Evolutionary conservation across 2,888 invertebrate genomes (phyloP), one percentile per base, ranked within the genome.

Genomic region (Torymus tubicola): DNA sequence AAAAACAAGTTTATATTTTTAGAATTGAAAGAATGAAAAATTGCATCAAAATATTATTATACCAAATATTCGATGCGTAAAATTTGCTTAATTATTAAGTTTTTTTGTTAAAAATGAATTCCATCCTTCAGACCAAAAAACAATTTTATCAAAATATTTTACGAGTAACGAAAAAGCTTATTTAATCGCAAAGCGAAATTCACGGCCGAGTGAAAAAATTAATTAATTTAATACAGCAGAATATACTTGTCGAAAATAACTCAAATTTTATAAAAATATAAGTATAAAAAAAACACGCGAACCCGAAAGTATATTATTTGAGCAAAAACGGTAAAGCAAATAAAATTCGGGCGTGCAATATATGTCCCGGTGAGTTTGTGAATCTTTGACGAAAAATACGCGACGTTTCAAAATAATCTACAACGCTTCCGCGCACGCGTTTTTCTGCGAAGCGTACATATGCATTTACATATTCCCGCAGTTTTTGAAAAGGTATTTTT

Each of bases 401-500:
- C 16, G 24, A 16, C 16, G 57, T 74, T 74, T 74, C 57, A 65
- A 74, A 55, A 78, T 71, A 72, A 67, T 67, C 60, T 67, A 68
- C 42, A 42, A 42, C 42, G 42, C 42, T 42, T 5, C 8, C 42
- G 42, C 5, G 61, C 14, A 3, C 61, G 61, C 63, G 61, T 50
- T 21, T 73, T 53, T 50, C 63, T 64, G n/a, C 0, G 5, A 10
- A 8, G 31, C 31, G 8, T n/a, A n/a, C n/a, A n/a, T n/a, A n/a
- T 8, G 16, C 42, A 14, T 55, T 24, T 10, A 5, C 18, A 11
- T 11, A 18, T 11, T 8, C 64, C 11, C 21, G 50, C 11, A n/a
- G 21, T 63, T 78, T 78, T 71, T 31, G 64, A 65, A 71, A 78
- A 78, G 65, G 71, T 58, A 78, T 71, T 78, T 71, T 78, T 53